These are phyloP conservation scores for Manduca sexta DNA, from an alignment of 1,140 invertebrate species.

Conservation along the genomic window DNA sequence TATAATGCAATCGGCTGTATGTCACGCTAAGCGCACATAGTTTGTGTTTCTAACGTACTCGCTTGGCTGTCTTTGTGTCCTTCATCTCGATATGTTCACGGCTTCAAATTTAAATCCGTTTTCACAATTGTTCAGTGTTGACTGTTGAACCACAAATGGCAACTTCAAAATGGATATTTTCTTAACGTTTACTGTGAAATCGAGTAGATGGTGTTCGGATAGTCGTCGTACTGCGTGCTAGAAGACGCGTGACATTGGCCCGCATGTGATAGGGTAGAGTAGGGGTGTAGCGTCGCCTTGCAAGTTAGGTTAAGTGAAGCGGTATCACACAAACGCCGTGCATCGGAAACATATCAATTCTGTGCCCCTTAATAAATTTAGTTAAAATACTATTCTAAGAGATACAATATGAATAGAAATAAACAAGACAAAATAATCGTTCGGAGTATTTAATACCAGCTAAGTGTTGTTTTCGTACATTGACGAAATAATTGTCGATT, in stretches of 20 bases:
- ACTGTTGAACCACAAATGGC: slow-evolving; percentile 8
- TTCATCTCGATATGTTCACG: slow-evolving; percentile 26
- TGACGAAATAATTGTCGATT: slow-evolving; percentile 37
- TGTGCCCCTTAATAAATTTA: slow-evolving; percentile 74
- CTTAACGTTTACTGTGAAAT: slow-evolving; percentile 48
- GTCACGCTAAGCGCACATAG: slow-evolving; percentile 54
- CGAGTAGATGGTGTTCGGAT: slow-evolving; percentile 45
- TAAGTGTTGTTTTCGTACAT: slow-evolving; percentile 67
- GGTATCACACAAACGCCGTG: slow-evolving; percentile 73
- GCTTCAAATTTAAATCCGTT: slow-evolving; percentile 18
- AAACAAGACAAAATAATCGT: slow-evolving; percentile 66
- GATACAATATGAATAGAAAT: slow-evolving; percentile 69
- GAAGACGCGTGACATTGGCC: slow-evolving; percentile 65
- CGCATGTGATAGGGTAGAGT: slow-evolving; percentile 70
- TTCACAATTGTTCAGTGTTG: neutral
- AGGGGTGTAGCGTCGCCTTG: slow-evolving; percentile 71
- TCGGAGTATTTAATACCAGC: slow-evolving; percentile 66
- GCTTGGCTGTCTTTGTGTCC: slow-evolving; percentile 31
- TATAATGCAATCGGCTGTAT: slow-evolving; percentile 63
- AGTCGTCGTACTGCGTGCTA: slow-evolving; percentile 26
- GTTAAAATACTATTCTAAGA: slow-evolving; percentile 68
- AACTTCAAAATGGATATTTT: slow-evolving; percentile 31
- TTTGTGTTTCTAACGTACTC: slow-evolving; percentile 39
- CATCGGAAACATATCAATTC: slow-evolving; percentile 75
- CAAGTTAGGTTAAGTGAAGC: slow-evolving; percentile 71